Base-by-base conservation (phyloP, 2,888 invertebrate genomes). In the Sphaerophoria rueppellii region DNA sequence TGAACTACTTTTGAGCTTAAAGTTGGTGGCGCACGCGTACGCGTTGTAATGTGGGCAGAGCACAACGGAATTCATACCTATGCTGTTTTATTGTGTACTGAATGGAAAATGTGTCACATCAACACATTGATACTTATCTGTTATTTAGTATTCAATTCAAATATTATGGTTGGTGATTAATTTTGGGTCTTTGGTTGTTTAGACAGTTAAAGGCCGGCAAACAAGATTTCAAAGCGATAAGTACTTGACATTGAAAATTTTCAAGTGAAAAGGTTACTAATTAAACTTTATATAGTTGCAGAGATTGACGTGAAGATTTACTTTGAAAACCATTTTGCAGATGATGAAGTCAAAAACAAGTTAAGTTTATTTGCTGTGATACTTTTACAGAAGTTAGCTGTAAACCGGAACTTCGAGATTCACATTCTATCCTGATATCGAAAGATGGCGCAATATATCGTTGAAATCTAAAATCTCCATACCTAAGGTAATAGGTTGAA, bases 11-110 rank as follows among this genome's bases (percentile, higher is more conserved):
- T 40, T 60, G 34, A 35, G 35, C 48, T 63, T 46, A 34, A 5
- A 46, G 63, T 24, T 40, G 46, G 35, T 6, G 43, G 32, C 52
- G 63, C n/a, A 63, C 73, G 32, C 52, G 63, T 9, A 63, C 73
- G 63, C 63, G 32, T 73, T 55, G 55, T 6, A 37, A 73, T 73
- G 75, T 67, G 75, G 57, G 57, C 34, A 37, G 50, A 48, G 55
- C 34, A 63, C n/a, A 32, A 65, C 55, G 14, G 35, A 55, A 65
- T 65, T 74, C 6, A 63, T 24, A 24, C 24, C 24, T 24, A 24
- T 24, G 24, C 24, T 24, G 24, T 24, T 2, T 24, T 24, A 2
- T 2, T 24, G 24, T 24, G 24, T 24, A 24, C 24, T 24, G 24
- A 24, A 24, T 24, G 24, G 24, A 24, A 24, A 24, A 24, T 24